A percentile compares a stretch with the other conserved stretches of the same genome.
phyloP scores from a whole-genome alignment of 2,797 vertebrate genomes.

The Pitangus sulphuratus region DNA sequence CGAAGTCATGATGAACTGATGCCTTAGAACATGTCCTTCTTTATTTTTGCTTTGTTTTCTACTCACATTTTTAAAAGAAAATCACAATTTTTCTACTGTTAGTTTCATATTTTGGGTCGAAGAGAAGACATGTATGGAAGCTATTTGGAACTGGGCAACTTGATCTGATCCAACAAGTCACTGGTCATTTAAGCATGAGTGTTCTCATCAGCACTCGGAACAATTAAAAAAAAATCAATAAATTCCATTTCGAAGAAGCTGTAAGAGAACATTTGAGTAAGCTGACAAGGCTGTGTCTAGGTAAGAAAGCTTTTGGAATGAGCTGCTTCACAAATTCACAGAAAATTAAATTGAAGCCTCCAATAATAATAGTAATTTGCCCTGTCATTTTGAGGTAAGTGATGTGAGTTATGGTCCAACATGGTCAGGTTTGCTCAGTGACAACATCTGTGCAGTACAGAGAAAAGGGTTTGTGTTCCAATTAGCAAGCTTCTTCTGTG shows the following conservation, averaged over 20 bases:
- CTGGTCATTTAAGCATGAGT: background rate
- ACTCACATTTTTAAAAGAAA: background rate
- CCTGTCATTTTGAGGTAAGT: background rate
- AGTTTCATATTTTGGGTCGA: background rate
- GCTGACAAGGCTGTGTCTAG: background rate
- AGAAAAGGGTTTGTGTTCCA: background rate
- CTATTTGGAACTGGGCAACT: background rate
- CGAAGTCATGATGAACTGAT: background rate
- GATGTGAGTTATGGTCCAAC: background rate
- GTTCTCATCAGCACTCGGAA: background rate
- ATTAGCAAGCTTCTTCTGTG: background rate
- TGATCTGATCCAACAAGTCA: background rate
- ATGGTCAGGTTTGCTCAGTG: background rate
- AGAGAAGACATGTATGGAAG: background rate
- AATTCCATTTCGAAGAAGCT: background rate
- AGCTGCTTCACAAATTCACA: background rate
- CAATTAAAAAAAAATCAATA: background rate
- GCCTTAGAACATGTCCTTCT: background rate
- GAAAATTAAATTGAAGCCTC: background rate
- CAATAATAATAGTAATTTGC: background rate
- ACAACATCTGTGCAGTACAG: background rate
- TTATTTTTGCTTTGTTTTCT: background rate
- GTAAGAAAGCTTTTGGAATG: background rate
- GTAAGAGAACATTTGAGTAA: background rate
- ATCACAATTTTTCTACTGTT: background rate